Percentiles rank a stretch among this genome's conserved stretches.
phyloP scores from a whole-genome alignment of 2,888 invertebrate genomes.

The Nephrotoma appendiculata region DNA sequence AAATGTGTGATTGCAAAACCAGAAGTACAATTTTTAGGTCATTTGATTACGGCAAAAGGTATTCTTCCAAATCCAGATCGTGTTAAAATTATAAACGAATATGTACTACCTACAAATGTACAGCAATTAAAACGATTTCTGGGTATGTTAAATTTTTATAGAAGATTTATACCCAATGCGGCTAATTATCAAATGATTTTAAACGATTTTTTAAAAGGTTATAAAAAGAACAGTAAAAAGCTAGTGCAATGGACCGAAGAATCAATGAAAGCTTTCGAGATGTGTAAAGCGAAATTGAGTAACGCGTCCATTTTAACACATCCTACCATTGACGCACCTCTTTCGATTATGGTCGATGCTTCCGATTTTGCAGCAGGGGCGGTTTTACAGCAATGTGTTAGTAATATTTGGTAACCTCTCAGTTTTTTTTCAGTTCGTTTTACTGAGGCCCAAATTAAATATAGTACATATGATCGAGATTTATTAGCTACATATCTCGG shows the following conservation, averaged over 20 bases:
- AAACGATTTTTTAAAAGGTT: background rate
- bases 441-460: too few species aligned
- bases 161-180: constrained; percentile 4
- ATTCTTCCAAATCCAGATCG: too few species aligned
- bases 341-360: constrained; percentile 14
- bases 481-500: constrained; percentile 11
- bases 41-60: too few species aligned
- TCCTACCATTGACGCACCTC: background rate
- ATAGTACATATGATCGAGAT: constrained; percentile 23
- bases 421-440: constrained; percentile 16
- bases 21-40: too few species aligned
- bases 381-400: too few species aligned
- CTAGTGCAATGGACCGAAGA: background rate
- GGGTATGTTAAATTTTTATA: background rate
- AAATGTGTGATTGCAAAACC: too few species aligned
- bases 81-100: background rate
- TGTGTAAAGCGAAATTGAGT: background rate
- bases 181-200: background rate
- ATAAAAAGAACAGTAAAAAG: constrained; percentile 4
- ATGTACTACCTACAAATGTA: background rate
- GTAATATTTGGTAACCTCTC: too few species aligned
- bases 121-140: background rate
- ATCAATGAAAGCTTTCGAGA: background rate
- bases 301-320: background rate
- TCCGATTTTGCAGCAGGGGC: constrained; percentile 24